A percentile compares a stretch with the other conserved stretches of the same genome.
Conservation (phyloP, 2,888 invertebrate genomes). For the Chrysina gloriosa region DNA sequence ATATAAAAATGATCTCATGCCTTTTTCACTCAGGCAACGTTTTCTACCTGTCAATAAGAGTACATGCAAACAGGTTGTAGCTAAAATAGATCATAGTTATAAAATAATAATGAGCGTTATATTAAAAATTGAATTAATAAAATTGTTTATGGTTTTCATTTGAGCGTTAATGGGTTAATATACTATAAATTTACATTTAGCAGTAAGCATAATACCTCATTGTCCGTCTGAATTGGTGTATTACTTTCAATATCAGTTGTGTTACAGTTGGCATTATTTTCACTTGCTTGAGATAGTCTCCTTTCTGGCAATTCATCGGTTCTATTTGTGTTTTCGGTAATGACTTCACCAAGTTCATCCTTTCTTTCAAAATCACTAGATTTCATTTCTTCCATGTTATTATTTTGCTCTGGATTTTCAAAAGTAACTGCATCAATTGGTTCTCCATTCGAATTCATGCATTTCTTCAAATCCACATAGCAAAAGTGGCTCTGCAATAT, state of each 20-base stretch:
- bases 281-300: slow-evolving; percentile 60
- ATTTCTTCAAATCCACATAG: slow-evolving; percentile 61
- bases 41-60: no score
- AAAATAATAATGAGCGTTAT: no score
- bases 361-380: slow-evolving; percentile 51
- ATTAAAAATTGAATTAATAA: no score
- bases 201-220: slow-evolving; percentile 54
- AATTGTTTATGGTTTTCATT: no score
- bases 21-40: no score
- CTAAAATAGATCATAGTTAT: no score
- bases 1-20: no score
- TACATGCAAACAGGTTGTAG: no score
- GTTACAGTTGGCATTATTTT: slow-evolving; percentile 53
- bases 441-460: slow-evolving; percentile 56
- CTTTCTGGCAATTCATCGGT: slow-evolving; percentile 56
- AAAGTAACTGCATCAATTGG: slow-evolving; percentile 36
- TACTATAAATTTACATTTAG: background rate
- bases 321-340: slow-evolving; percentile 52
- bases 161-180: background rate
- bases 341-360: slow-evolving; percentile 63
- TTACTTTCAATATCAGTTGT: slow-evolving; percentile 54
- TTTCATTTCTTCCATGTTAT: slow-evolving; percentile 41
- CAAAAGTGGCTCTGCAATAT: slow-evolving; percentile 61
- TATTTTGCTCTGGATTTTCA: slow-evolving; percentile 45
- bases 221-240: slow-evolving; percentile 61